Percentiles rank a stretch among this genome's conserved stretches.
Evolutionary conservation across 2,113 vertebrate species (phyloP).

Genomic region (Oncorhynchus clarkii): DNA sequence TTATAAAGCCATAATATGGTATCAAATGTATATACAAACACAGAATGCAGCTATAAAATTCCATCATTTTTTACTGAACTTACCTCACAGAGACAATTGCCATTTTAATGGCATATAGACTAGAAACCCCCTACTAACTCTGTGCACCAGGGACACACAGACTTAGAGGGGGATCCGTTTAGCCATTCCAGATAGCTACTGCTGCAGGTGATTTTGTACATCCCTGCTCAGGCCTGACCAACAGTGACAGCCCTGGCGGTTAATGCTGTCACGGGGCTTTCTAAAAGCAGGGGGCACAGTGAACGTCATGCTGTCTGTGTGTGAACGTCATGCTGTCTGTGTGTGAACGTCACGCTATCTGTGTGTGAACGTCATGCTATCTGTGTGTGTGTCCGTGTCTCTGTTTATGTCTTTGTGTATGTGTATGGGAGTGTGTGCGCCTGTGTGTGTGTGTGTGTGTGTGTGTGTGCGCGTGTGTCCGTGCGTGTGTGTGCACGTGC

Average conservation of each 20-base stretch:
- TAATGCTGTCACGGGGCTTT: slow-evolving; percentile 3
- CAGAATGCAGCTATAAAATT: no score
- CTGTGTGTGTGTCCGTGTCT: neutral
- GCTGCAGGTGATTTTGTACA: neutral
- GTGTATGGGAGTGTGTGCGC: neutral
- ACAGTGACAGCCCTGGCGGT: neutral
- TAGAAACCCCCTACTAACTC: neutral
- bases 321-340: no score
- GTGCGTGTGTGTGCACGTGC: rapidly evolving
- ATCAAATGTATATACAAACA: no score
- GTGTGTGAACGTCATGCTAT: no score
- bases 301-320: neutral
- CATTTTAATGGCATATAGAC: no score
- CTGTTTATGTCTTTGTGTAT: neutral
- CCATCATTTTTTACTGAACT: no score
- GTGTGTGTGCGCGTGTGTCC: neutral
- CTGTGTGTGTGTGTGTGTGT: neutral
- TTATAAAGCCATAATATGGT: neutral
- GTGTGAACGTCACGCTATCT: no score
- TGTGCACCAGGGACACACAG: neutral
- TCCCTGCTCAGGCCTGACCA: neutral
- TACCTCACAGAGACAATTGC: no score
- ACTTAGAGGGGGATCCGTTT: no score
- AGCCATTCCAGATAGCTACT: neutral
- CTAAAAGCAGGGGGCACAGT: slow-evolving; percentile 5